Evolutionary conservation across 2,113 vertebrate genomes (phyloP).

Genomic region (Carassius carassius): DNA sequence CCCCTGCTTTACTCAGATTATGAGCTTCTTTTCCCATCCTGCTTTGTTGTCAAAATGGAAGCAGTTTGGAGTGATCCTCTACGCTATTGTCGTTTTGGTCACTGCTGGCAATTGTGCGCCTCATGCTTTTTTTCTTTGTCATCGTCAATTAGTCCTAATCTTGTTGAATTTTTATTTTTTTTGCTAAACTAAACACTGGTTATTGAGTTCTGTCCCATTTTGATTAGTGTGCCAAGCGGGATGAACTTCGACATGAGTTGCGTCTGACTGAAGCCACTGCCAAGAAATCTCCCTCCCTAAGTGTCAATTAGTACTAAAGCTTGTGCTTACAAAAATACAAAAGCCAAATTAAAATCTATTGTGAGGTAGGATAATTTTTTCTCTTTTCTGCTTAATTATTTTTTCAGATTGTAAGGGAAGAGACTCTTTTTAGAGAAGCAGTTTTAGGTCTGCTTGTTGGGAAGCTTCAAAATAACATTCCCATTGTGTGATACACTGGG

Average conservation of each 20-base stretch:
- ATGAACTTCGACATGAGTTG: conserved; percentile 40
- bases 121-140: neutral
- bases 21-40: conserved; percentile 49
- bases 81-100: conserved; percentile 21
- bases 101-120: conserved; percentile 24
- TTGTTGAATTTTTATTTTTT: neutral
- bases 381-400: conserved; percentile 29
- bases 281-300: conserved; percentile 14
- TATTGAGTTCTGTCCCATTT: conserved; percentile 25
- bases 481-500: conserved; percentile 5
- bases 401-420: conserved; percentile 1
- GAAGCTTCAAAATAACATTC: conserved; percentile 17
- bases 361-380: neutral
- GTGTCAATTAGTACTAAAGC: conserved; percentile 37
- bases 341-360: conserved; percentile 29
- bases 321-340: neutral
- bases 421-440: too few relatives aligned
- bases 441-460: neutral
- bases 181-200: neutral
- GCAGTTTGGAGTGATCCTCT: conserved; percentile 8
- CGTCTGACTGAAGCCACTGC: conserved; percentile 31
- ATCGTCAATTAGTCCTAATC: neutral
- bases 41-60: conserved; percentile 46
- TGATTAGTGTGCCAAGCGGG: conserved; percentile 34
- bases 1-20: conserved; percentile 75